Conservation (phyloP, 2,888 invertebrate genomes). For the Lasius fuliginosus region DNA sequence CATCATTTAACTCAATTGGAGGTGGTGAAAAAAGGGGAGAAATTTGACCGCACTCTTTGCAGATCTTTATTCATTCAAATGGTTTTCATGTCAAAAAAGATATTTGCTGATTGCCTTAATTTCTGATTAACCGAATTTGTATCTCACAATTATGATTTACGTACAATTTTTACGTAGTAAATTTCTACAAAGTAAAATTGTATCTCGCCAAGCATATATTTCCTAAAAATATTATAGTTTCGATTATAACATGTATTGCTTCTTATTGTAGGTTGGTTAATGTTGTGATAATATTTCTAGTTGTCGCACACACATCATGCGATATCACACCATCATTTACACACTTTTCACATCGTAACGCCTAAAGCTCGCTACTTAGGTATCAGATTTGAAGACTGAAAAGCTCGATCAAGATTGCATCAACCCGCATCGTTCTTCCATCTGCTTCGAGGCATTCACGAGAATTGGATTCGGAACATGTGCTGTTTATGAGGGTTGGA, state of each 20-base stretch:
- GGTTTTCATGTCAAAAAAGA: not conserved
- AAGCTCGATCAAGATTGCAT: slow-evolving; percentile 31
- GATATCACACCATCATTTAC: not conserved
- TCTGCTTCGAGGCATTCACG: slow-evolving; percentile 4
- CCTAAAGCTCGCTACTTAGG: not conserved
- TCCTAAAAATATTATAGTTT: not conserved
- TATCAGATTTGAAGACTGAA: slow-evolving; percentile 6
- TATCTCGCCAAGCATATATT: not conserved
- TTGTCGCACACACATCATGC: not conserved
- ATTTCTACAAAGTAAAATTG: slow-evolving; percentile 8
- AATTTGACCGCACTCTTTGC: not conserved
- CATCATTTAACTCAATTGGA: too few species aligned
- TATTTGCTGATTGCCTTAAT: not conserved
- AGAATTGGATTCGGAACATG: slow-evolving; percentile 42
- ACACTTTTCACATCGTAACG: not conserved
- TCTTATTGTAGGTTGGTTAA: not conserved
- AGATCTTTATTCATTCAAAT: not conserved
- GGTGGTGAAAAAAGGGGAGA: too few species aligned
- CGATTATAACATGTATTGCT: not conserved
- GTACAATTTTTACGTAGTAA: not conserved
- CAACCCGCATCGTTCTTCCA: not conserved
- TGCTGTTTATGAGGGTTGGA: slow-evolving; percentile 36
- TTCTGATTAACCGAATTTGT: not conserved
- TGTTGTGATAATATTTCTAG: not conserved
- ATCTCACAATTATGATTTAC: not conserved